phyloP scores from a whole-genome alignment of 2,113 vertebrate genomes.

The Calidris pugnax region DNA sequence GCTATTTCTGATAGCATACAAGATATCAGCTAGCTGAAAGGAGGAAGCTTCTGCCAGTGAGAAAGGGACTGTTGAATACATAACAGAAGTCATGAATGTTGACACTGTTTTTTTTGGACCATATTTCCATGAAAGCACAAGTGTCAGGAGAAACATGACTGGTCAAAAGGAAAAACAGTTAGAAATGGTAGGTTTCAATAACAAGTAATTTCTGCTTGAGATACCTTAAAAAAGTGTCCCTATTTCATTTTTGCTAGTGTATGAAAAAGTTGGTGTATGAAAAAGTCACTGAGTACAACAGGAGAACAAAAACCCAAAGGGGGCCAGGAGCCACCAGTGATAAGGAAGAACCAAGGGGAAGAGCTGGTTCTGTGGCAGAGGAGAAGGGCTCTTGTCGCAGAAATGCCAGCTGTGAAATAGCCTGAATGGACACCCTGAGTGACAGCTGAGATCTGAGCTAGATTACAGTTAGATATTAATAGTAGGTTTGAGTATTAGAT shows the following conservation, averaged over 20 bases:
- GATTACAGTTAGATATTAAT: neutral
- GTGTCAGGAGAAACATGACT: neutral
- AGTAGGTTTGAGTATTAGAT: neutral
- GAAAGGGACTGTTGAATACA: neutral
- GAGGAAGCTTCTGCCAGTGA: neutral
- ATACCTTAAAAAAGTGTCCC: neutral
- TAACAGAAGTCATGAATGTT: neutral
- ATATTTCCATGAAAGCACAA: neutral
- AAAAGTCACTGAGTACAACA: neutral
- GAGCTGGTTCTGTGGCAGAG: neutral
- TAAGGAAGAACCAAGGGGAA: neutral
- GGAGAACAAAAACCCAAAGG: neutral
- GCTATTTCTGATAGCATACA: neutral
- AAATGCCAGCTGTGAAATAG: neutral
- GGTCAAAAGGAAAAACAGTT: neutral
- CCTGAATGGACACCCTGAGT: fast-evolving
- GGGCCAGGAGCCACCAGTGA: neutral
- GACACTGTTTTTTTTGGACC: neutral
- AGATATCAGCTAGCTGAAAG: neutral
- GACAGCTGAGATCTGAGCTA: neutral
- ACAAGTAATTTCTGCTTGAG: neutral
- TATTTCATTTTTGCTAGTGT: neutral
- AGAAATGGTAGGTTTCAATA: neutral
- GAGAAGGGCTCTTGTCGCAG: neutral
- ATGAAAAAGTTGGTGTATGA: neutral